These are phyloP conservation scores for Rhopalosiphum nymphaeae DNA, from an alignment of 2,888 invertebrate species.

Conservation along the genomic window DNA sequence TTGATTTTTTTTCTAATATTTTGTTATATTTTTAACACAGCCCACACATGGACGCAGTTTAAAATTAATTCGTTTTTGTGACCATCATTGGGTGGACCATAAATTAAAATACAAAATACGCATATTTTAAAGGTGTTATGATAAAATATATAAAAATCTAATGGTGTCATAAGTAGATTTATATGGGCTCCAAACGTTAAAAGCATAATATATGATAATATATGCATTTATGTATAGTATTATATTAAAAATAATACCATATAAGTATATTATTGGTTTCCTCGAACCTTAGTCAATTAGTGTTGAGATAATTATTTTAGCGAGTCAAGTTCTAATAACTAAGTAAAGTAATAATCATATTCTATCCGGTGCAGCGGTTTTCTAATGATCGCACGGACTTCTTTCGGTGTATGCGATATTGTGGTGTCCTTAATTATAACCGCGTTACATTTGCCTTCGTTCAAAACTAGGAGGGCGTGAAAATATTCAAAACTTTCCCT, in stretches of 20 bases:
- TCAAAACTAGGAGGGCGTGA: background rate
- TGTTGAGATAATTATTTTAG: background rate
- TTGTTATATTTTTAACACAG: background rate
- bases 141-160: background rate
- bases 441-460: background rate
- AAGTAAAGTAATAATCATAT: background rate
- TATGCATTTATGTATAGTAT: background rate
- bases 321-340: conserved; percentile 40
- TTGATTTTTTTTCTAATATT: background rate
- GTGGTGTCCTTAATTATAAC: background rate
- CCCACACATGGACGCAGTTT: background rate
- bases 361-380: background rate
- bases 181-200: background rate
- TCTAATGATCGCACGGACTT: conserved; percentile 9
- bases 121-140: background rate
- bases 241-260: background rate
- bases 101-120: background rate
- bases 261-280: background rate
- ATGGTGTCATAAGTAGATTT: background rate
- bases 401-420: background rate
- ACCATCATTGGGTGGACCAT: background rate
- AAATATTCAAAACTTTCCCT: conserved; percentile 16
- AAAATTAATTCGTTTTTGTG: background rate
- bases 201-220: background rate
- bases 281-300: background rate